A percentile compares a stretch with the other conserved stretches of the same genome.
Conservation (phyloP, 2,888 invertebrate genomes). For the Macrophya alboannulata region DNA sequence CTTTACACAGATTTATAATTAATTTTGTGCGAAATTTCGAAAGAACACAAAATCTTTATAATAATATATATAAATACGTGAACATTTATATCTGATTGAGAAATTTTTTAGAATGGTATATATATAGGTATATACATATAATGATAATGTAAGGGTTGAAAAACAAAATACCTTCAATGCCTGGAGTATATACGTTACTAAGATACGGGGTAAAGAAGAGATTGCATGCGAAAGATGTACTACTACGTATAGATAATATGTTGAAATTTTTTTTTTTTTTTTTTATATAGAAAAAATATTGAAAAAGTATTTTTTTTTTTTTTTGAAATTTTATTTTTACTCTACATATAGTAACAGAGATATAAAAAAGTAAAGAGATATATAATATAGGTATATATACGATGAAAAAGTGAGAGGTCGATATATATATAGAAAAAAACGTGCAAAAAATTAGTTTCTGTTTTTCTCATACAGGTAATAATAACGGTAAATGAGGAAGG, state of each 20-base stretch:
- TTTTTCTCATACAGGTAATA: constrained; percentile 52
- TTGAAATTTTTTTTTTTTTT: constrained; percentile 7
- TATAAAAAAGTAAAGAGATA: not conserved
- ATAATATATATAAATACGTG: not conserved
- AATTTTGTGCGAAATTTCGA: not conserved
- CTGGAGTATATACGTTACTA: not conserved
- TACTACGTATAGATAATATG: not conserved
- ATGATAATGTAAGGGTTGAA: not conserved
- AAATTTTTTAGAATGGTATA: not conserved
- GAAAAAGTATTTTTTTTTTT: not conserved
- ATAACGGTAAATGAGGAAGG: constrained; percentile 80
- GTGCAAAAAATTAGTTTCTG: constrained; percentile 48
- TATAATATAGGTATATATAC: constrained; percentile 59
- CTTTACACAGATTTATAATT: constrained; percentile 2
- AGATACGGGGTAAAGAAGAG: constrained; percentile 55
- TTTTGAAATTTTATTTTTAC: not conserved
- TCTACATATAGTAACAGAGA: constrained; percentile 11
- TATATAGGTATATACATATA: not conserved
- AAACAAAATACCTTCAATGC: constrained; percentile 37
- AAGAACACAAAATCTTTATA: constrained; percentile 1
- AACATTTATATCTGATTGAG: not conserved
- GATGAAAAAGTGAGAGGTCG: constrained; percentile 38
- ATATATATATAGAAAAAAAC: constrained; percentile 42
- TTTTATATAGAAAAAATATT: constrained; percentile 11
- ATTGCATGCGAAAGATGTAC: constrained; percentile 42